Percentiles rank a stretch among this genome's conserved stretches.
These are phyloP conservation scores for Drosophila tani DNA, from an alignment of 1,140 invertebrate species.

Conservation along the genomic window DNA sequence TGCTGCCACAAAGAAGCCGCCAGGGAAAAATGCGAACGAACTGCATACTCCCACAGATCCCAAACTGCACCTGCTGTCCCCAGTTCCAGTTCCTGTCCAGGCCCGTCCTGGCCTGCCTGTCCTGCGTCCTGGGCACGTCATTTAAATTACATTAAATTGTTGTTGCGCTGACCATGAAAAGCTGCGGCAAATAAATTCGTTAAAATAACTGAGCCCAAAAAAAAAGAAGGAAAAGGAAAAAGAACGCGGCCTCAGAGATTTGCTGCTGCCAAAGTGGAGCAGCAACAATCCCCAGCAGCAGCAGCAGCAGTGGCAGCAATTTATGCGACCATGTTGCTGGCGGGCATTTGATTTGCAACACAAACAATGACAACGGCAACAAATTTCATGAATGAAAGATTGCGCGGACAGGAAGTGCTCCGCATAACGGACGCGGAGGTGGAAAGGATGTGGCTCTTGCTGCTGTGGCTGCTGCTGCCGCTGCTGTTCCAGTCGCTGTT, in stretches of 20 bases:
- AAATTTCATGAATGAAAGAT: constrained; percentile 84
- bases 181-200: constrained; percentile 84
- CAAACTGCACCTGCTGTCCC: constrained; percentile 59
- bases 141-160: constrained; percentile 85
- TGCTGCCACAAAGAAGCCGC: constrained; percentile 57
- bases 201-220: constrained; percentile 80
- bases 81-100: constrained; percentile 34
- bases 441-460: constrained; percentile 78
- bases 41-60: constrained; percentile 76
- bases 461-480: constrained; percentile 32
- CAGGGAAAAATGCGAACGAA: constrained; percentile 75
- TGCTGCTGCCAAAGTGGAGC: constrained; percentile 74
- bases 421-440: constrained; percentile 83
- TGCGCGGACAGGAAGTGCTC: constrained; percentile 81
- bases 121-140: constrained; percentile 80
- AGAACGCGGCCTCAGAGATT: constrained; percentile 57
- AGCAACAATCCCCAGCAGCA: constrained; percentile 44
- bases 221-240: constrained; percentile 13
- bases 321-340: constrained; percentile 73
- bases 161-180: constrained; percentile 79
- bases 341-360: constrained; percentile 83
- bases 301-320: constrained; percentile 54
- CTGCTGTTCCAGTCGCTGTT: constrained; percentile 37
- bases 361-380: constrained; percentile 83
- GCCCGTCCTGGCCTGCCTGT: constrained; percentile 37